These are phyloP conservation scores for Amphimallon solstitiale DNA, from an alignment of 2,888 invertebrate genomes.

Conservation along the genomic window DNA sequence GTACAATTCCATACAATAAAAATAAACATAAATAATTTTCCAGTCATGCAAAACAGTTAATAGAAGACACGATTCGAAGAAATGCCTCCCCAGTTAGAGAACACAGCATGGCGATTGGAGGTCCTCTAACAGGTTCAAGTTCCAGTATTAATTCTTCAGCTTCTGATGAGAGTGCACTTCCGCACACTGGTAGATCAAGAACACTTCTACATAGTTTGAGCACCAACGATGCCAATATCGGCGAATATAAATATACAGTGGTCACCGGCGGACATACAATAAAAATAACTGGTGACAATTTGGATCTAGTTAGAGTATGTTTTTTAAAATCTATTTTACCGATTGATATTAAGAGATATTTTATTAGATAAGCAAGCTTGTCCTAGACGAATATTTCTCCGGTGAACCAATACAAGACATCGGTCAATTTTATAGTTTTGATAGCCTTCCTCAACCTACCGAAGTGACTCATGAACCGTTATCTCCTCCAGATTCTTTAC, in stretches of 20 bases:
- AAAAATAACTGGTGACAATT: constrained; percentile 85
- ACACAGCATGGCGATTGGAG: constrained; percentile 68
- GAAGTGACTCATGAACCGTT: constrained; percentile 53
- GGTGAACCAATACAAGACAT: constrained; percentile 62
- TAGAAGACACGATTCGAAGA: constrained; percentile 93
- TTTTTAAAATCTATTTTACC: not conserved
- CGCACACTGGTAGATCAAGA: constrained; percentile 66
- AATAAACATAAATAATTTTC: no score
- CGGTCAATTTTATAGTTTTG: constrained; percentile 61
- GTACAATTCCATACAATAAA: no score
- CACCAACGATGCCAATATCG: constrained; percentile 84
- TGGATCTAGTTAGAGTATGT: constrained; percentile 84
- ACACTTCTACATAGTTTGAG: constrained; percentile 81
- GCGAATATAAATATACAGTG: constrained; percentile 90
- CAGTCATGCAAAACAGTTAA: constrained; percentile 91
- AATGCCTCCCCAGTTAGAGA: constrained; percentile 91
- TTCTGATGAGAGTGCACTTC: constrained; percentile 69
- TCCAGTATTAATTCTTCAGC: constrained; percentile 83
- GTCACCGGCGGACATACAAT: constrained; percentile 81
- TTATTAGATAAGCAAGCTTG: constrained; percentile 83
- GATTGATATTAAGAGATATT: constrained; percentile 21
- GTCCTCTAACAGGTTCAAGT: constrained; percentile 75
- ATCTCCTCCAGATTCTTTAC: constrained; percentile 57
- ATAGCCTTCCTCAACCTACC: constrained; percentile 57
- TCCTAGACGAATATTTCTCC: constrained; percentile 85